These are phyloP conservation scores for Ecliptopera silaceata DNA, from an alignment of 2,888 invertebrate species.

Conservation along the genomic window DNA sequence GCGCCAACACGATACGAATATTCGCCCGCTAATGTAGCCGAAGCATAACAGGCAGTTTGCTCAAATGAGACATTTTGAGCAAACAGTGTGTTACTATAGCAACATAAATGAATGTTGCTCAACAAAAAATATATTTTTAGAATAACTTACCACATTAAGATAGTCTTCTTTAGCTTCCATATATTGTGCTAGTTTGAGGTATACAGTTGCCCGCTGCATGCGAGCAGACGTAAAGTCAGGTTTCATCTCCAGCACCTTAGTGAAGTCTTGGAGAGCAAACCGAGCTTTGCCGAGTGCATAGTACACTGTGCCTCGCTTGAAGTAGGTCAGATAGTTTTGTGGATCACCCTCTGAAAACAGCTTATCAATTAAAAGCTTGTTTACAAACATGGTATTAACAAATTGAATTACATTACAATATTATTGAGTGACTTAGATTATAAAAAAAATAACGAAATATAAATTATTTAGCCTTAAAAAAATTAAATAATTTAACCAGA, in stretches of 20 bases:
- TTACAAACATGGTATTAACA: too few species aligned
- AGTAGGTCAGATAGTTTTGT: slow-evolving; percentile 97
- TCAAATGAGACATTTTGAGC: too few species aligned
- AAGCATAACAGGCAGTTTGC: too few species aligned
- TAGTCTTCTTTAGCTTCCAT: slow-evolving; percentile 92
- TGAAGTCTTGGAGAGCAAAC: slow-evolving; percentile 96
- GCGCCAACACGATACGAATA: too few species aligned
- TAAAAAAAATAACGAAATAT: too few species aligned
- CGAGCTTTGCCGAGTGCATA: slow-evolving; percentile 97
- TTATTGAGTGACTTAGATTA: too few species aligned
- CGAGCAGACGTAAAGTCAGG: slow-evolving; percentile 96
- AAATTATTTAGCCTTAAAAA: too few species aligned
- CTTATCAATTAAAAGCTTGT: not conserved
- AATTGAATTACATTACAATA: too few species aligned
- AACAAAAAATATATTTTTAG: not conserved
- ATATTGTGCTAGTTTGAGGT: slow-evolving; percentile 94
- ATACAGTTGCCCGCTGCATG: slow-evolving; percentile 92
- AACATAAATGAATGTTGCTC: too few species aligned
- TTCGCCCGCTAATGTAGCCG: too few species aligned
- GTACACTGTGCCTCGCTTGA: slow-evolving; percentile 97
- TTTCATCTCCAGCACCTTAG: slow-evolving; percentile 92
- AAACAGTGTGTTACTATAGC: too few species aligned
- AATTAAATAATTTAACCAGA: not conserved
- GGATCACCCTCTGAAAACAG: slow-evolving; percentile 93
- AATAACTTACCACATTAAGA: slow-evolving; percentile 89